phyloP scores from a whole-genome alignment of 2,888 invertebrate genomes.

The Polyploca ridens region DNA sequence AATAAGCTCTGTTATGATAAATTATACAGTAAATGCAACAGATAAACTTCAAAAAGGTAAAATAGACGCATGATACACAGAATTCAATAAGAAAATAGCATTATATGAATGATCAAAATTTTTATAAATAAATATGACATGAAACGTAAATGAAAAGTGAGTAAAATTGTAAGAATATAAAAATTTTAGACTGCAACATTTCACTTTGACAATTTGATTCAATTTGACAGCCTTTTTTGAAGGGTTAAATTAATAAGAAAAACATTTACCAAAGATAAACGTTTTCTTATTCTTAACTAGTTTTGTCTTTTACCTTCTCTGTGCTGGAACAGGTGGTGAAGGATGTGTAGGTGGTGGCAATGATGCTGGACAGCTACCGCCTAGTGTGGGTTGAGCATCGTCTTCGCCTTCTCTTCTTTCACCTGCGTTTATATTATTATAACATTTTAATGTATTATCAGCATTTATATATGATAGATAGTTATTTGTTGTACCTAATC shows the following conservation, averaged over 20 bases:
- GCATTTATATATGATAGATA: background rate
- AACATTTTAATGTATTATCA: too few species aligned
- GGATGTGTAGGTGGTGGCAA: slow-evolving; percentile 69
- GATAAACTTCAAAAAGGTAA: slow-evolving; percentile 18
- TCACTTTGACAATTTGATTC: too few species aligned
- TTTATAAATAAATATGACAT: background rate
- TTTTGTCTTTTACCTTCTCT: slow-evolving; percentile 68
- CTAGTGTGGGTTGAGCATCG: slow-evolving; percentile 57
- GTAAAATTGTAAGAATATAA: slow-evolving; percentile 2
- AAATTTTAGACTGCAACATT: background rate
- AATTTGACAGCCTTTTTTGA: too few species aligned
- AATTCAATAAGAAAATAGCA: slow-evolving; percentile 11
- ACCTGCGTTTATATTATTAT: slow-evolving; percentile 46
- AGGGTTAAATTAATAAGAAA: too few species aligned
- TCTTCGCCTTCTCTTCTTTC: slow-evolving; percentile 68
- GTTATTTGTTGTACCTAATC: too few species aligned
- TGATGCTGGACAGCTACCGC: slow-evolving; percentile 78
- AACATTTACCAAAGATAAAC: too few species aligned
- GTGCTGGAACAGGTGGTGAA: slow-evolving; percentile 77
- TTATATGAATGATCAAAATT: slow-evolving; percentile 2
- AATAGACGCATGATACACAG: slow-evolving; percentile 10
- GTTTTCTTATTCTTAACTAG: background rate
- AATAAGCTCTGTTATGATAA: background rate
- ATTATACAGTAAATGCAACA: slow-evolving; percentile 11
- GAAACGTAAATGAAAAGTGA: background rate